Base-by-base conservation (phyloP, 2,888 invertebrate species). In the Drosophila hamatofila region DNA sequence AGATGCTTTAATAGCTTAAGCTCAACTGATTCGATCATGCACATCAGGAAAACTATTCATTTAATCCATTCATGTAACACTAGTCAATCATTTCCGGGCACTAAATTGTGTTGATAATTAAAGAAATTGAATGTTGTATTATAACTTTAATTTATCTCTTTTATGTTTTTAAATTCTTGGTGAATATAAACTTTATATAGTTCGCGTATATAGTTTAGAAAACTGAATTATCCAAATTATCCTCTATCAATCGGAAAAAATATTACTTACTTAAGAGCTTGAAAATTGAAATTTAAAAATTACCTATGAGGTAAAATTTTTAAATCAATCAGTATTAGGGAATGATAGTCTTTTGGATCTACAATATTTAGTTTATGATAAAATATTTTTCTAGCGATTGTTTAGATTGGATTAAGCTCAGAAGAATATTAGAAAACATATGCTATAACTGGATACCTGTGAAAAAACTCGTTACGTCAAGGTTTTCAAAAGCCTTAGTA, bases 21-120 rank as follows among this genome's bases (percentile, higher is more conserved):
- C 51, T 44, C 21, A 51, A 18, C 55, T 69, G 79, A 75, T 72
- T 70, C 33, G 42, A 76, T 84, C 70, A 79, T 72, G 61, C 11
- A 30, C 60, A 51, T n/a, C n/a, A 18, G 51, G 60, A 46, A 52
- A 66, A 33, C n/a, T n/a, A 55, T 12, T 6, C 46, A 54, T 52
- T 71, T 39, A 27, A 56, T 30, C 21, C 9, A 44, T 30, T 8
- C 44, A 54, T 52, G 72, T 39, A 23, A 48, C 44, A 37, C 8
- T 25, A 46, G 37, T 49, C 42, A 54, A 74, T 61, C 82, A 67
- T 42, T 65, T 81, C 71, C 81, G 78, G 54, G 41, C 21, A 21
- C 59, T 18, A 41, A 46, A 37, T 27, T 41, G 12, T 7, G 12
- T 9, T 42, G 51, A 58, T 51, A 52, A 56, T 60, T 33, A 30